Evolutionary conservation across 2,113 vertebrate species (phyloP), one percentile per base, ranked within the genome.

Genomic region (Lasiurus cinereus): DNA sequence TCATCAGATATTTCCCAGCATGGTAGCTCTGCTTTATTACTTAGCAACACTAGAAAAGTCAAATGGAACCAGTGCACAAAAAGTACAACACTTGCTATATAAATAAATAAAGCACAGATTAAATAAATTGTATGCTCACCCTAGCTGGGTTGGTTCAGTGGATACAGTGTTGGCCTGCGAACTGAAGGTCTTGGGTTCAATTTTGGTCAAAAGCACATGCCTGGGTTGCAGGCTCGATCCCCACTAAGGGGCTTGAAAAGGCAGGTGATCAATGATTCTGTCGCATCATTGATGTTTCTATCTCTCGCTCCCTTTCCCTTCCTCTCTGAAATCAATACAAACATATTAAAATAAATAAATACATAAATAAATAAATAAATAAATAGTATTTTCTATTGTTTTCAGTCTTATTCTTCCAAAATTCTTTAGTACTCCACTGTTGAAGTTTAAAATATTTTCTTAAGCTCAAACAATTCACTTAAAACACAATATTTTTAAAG

Each of bases 311-410:
- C 10, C 39, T 39, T 39, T 39, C 24, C 24, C 4, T 62, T 62
- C 21, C 22, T 59, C 56, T 62, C 59, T 62, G 59, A 62, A 62
- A 62, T 62, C 22, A 62, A 62, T 62, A 62, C 22, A 62, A 27
- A 62, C 11, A 62, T 62, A 62, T 62, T 27, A 10, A 62, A 62
- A 78, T 43, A 90, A 59, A 50, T n/a, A 74, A 59, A 29, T 52
- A 94, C 83, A 69, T 52, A 94, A 87, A 69, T n/a, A 74, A 59
- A 29, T 52, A 94, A 87, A 69, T 52, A 94, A 87, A 69, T 52
- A 70, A 76, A 48, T 70, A 50, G 24, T 29, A 69, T 54, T 70
- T 94, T 64, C 48, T 69, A 36, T 84, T 89, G 31, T 80, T 79
- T 86, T 92, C 18, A 31, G 8, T 87, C 91, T 84, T 86, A 62